Percentiles rank a stretch among this genome's conserved stretches.
These are phyloP conservation scores for Cryptus armator DNA, from an alignment of 2,888 invertebrate genomes.

Conservation along the genomic window DNA sequence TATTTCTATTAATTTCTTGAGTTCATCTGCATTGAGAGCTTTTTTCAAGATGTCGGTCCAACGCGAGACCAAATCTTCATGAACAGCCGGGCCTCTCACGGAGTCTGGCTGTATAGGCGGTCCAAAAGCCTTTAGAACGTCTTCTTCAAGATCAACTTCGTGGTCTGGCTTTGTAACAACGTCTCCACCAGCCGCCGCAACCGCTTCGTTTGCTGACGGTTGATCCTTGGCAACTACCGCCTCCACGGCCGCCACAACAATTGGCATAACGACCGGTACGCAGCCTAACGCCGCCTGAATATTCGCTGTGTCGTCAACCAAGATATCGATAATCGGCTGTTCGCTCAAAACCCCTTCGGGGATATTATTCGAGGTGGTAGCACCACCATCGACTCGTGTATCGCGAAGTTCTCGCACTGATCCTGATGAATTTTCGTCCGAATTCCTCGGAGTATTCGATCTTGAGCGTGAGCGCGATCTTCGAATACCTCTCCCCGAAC, in stretches of 20 bases:
- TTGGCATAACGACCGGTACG: too few relatives aligned
- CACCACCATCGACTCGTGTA: too few relatives aligned
- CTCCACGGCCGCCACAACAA: too few relatives aligned
- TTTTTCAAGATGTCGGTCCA: constrained; percentile 57
- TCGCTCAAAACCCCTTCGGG: too few relatives aligned
- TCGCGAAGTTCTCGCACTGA: too few relatives aligned
- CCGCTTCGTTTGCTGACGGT: too few relatives aligned
- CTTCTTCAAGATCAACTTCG: constrained; percentile 3
- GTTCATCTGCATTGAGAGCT: constrained; percentile 52
- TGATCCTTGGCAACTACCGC: neutral
- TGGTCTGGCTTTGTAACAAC: neutral
- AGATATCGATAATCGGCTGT: too few relatives aligned
- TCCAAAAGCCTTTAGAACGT: constrained; percentile 19
- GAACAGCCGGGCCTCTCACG: constrained; percentile 27
- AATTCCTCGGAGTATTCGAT: neutral
- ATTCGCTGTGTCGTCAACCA: too few relatives aligned
- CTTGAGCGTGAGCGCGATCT: neutral
- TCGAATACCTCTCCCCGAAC: neutral
- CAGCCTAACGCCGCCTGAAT: too few relatives aligned
- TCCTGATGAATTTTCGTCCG: too few relatives aligned
- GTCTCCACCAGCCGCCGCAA: too few relatives aligned
- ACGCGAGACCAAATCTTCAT: constrained; percentile 26
- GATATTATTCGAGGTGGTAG: too few relatives aligned
- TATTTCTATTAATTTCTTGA: constrained; percentile 31
- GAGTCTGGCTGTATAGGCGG: neutral